Conservation (phyloP, 2,113 vertebrate genomes). For the Carassius carassius region DNA sequence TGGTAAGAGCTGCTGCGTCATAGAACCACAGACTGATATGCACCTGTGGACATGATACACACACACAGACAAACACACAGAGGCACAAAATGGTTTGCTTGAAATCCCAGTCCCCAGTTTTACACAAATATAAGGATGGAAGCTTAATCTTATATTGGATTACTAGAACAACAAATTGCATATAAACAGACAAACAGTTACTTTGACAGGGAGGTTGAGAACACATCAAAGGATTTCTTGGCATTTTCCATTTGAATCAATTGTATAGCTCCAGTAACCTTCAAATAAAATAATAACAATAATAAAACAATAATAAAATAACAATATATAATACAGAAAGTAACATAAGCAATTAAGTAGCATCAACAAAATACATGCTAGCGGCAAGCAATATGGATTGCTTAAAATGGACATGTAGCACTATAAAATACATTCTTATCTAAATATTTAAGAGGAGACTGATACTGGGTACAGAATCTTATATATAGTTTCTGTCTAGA, state of each 20-base stretch:
- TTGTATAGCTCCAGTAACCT: neutral
- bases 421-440: neutral
- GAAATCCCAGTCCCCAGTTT: neutral
- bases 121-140: neutral
- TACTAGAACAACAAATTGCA: neutral
- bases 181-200: conserved; percentile 37
- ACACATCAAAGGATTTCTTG: conserved; percentile 55
- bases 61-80: neutral
- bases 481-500: neutral
- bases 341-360: neutral
- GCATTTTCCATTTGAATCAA: conserved; percentile 51
- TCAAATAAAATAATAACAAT: neutral
- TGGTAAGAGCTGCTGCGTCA: conserved; percentile 35
- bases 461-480: neutral
- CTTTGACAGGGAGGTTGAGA: conserved; percentile 51
- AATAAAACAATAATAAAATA: too few relatives aligned
- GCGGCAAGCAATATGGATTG: too few relatives aligned
- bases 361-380: too few relatives aligned
- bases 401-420: neutral
- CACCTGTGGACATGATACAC: conserved; percentile 40
- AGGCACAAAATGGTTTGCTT: conserved; percentile 16
- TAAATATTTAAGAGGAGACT: neutral
- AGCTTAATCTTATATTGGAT: neutral
- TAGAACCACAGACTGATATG: conserved; percentile 43
- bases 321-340: neutral